Evolutionary conservation across 2,797 vertebrate genomes (phyloP), one percentile per base, ranked within the genome.

Genomic region (Silurus aristotelis): DNA sequence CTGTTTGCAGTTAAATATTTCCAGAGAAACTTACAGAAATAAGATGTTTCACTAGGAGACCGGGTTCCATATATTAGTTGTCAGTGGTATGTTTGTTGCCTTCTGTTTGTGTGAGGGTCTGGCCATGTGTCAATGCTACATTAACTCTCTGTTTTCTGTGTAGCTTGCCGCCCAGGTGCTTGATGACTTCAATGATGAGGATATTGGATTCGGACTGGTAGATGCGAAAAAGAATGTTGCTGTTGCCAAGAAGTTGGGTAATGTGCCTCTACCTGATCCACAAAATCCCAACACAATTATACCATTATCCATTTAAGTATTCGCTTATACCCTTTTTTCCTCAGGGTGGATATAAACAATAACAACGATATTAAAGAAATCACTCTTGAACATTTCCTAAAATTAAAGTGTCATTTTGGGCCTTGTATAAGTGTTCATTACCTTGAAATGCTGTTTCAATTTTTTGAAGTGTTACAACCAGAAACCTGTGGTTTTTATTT

Each of bases 111-210:
- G 43, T 72, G 70, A 17, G 56, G 64, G 14, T 64, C 0, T 70
- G 27, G 46, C 14, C 56, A 58, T 82, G 31, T 71, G 43, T 13
- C 43, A 67, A 27, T 67, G 27, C 20, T 38, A 76, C 17, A 76
- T 56, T 46, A 22, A 63, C 31, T 63, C 10, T 61, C 6, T 63
- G 12, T 48, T 27, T 82, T 68, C 70, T 72, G 46, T 90, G 63
- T 91, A 98, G 97, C 94, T 98, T 87, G 97, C 97, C 20, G 97
- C 97, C 60, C 97, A 98, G 92, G 97, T 98, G 88, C 95, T 98
- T 85, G 96, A 96, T 73, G 97, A 96, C 87, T 92, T 97, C 19
- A 95, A 98, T 0, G 96, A 97, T 70, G 96, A 97, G 87, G 97
- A 97, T 14, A 94, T 98, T 70, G 97, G 97, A 25, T 97, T 98